Evolutionary conservation across 35 echinoderm and acorn worm genomes (phyloP).

Genomic region (Apostichopus japonicus): DNA sequence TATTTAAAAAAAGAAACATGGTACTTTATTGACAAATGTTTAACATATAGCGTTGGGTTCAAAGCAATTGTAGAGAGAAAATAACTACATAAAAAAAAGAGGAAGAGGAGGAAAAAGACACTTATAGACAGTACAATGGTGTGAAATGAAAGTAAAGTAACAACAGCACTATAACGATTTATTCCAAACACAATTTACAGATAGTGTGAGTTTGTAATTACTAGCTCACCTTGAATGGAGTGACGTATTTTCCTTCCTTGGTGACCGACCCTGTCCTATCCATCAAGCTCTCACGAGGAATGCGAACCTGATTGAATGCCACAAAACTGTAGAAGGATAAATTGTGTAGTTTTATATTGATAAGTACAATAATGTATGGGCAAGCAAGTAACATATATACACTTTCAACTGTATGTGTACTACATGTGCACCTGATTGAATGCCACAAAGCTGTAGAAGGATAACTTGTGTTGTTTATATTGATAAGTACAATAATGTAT

Average conservation of each 20-base stretch:
- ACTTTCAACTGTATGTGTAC: too few relatives aligned
- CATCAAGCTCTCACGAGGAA: slow-evolving; percentile 79
- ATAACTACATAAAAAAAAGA: too few relatives aligned
- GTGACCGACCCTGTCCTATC: slow-evolving; percentile 82
- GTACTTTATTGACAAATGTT: too few relatives aligned
- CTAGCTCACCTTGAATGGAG: slow-evolving; percentile 68
- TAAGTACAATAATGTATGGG: background rate
- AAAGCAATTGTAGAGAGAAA: too few relatives aligned
- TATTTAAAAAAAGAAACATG: too few relatives aligned
- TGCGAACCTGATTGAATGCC: slow-evolving; percentile 78
- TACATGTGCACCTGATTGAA: slow-evolving; percentile 79
- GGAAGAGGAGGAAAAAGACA: too few relatives aligned
- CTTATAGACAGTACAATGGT: too few relatives aligned
- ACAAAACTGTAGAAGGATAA: slow-evolving; percentile 72
- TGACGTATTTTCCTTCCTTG: slow-evolving; percentile 68
- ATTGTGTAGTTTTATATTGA: too few relatives aligned
- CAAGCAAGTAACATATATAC: background rate
- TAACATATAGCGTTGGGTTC: too few relatives aligned
- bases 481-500: background rate
- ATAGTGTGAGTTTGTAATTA: background rate
- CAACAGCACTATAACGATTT: too few relatives aligned
- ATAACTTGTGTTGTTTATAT: background rate
- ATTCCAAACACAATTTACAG: too few relatives aligned
- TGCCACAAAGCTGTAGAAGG: slow-evolving; percentile 75
- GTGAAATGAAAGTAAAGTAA: too few relatives aligned